Conservation (phyloP, 1,140 invertebrate genomes). For the Coelopa frigida region DNA sequence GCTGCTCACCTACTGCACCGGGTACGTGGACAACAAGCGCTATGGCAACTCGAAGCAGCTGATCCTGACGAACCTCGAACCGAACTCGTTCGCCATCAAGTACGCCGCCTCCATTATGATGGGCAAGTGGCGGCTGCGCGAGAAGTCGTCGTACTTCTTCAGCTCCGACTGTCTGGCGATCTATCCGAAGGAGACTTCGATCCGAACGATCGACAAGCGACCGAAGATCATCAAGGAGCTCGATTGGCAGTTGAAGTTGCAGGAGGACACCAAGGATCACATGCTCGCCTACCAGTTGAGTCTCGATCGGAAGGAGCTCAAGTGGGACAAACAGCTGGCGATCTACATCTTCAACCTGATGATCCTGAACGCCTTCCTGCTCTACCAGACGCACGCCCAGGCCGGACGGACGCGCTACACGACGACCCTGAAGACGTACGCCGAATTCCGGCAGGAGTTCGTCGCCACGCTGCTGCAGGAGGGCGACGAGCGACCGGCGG, state of each 20-base stretch:
- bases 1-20: conserved; percentile 26
- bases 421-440: conserved; percentile 18
- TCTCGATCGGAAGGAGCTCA: conserved; percentile 11
- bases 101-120: conserved; percentile 30
- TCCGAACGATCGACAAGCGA: conserved; percentile 26
- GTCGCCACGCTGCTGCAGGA: conserved; percentile 26
- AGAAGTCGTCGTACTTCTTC: conserved; percentile 29
- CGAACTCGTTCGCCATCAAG: conserved; percentile 22
- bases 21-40: conserved; percentile 27
- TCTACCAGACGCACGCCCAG: conserved; percentile 19
- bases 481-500: conserved; percentile 7
- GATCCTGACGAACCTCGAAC: conserved; percentile 21
- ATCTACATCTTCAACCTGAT: conserved; percentile 27
- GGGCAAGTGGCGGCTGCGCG: conserved; percentile 28
- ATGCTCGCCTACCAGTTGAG: conserved; percentile 20
- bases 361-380: conserved; percentile 23
- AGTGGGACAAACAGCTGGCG: conserved; percentile 17
- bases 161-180: conserved; percentile 33
- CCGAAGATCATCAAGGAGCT: conserved; percentile 31
- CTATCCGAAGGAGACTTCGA: conserved; percentile 29
- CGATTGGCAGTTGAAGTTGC: conserved; percentile 22
- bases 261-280: conserved; percentile 2
- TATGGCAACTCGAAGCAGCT: conserved; percentile 31
- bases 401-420: neutral
- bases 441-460: conserved; percentile 23